Evolutionary conservation across 2,797 vertebrate species (phyloP), one percentile per base, ranked within the genome.

Genomic region (Xenopus petersii): DNA sequence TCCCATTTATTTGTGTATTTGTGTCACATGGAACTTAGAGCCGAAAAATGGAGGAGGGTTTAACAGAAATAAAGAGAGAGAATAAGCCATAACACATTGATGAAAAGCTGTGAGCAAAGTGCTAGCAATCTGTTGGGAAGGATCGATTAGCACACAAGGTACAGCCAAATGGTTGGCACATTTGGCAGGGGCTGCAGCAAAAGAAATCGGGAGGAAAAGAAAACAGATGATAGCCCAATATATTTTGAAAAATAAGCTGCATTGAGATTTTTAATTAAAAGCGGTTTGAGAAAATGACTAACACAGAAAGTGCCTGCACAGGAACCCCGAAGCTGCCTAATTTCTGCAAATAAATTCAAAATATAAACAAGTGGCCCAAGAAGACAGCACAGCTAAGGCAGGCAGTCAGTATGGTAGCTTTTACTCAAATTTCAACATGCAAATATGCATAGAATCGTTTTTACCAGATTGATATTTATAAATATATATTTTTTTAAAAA

Each of bases 111-210:
- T 56, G 13, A 4, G 10, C 54, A 56, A 17, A 24, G 58, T 10
- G 10, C 24, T 24, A 24, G 2, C 17, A 26, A 11, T 60, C 60
- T 63, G 30, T 36, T 63, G 26, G 24, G 30, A 30, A 63, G 13
- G 11, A 63, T 63, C 4, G 60, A 63, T 63, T 33, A 63, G 60
- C 13, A 63, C 60, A 63, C 12, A 26, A 12, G 60, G 26, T 63
- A 63, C 60, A 63, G 30, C 24, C 60, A 63, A 63, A 63, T 36
- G 15, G 54, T 56, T 30, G 12, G 33, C 30, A 15, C 15, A 16
- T 33, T 36, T 36, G 60, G 30, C 30, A 33, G 24, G 5, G 12
- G 3, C 30, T 63, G 17, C 58, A 36, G 1, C 10, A 15, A 63
- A 24, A 2, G 17, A 17, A 1, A 24, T 24, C 1, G 10, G 24